A percentile compares a stretch with the other conserved stretches of the same genome.
Conservation (phyloP, 2,797 vertebrate genomes). For the Pelobates cultripes region DNA sequence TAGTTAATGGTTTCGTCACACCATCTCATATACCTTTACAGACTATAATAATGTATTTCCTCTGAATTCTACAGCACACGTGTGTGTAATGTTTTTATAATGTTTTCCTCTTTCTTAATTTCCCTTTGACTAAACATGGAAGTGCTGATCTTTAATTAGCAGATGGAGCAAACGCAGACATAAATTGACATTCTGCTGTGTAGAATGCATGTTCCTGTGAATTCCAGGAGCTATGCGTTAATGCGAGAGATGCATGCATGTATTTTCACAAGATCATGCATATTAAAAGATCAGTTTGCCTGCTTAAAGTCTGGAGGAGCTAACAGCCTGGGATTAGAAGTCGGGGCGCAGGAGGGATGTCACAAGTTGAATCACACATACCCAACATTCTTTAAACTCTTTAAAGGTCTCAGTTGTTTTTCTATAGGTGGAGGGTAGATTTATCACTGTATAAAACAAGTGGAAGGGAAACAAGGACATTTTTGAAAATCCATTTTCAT, state of each 20-base stretch:
- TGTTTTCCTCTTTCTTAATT: too few species aligned
- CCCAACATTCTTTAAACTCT: background rate
- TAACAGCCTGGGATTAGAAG: constrained; percentile 8
- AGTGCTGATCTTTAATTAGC: constrained; percentile 50
- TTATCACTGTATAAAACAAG: too few species aligned
- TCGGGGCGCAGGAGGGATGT: background rate
- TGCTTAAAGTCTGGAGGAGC: background rate
- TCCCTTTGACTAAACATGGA: constrained; percentile 30
- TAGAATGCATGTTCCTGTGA: constrained; percentile 41
- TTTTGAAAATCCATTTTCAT: too few species aligned
- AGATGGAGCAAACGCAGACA: constrained; percentile 42
- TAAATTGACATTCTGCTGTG: constrained; percentile 20
- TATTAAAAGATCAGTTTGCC: constrained; percentile 23
- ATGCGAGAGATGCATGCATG: constrained; percentile 22
- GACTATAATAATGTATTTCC: too few species aligned
- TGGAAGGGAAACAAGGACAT: too few species aligned
- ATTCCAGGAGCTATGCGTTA: constrained; percentile 23
- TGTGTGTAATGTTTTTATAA: too few species aligned
- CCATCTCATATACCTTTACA: too few species aligned
- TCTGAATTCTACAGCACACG: too few species aligned
- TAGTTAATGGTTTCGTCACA: too few species aligned
- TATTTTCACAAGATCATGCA: constrained; percentile 31
- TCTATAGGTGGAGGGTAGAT: background rate
- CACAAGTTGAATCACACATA: background rate
- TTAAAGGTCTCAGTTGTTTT: background rate